Percentiles rank a stretch among this genome's conserved stretches.
Evolutionary conservation across 2,797 vertebrate genomes (phyloP).

Genomic region (Coregonus sp.): DNA sequence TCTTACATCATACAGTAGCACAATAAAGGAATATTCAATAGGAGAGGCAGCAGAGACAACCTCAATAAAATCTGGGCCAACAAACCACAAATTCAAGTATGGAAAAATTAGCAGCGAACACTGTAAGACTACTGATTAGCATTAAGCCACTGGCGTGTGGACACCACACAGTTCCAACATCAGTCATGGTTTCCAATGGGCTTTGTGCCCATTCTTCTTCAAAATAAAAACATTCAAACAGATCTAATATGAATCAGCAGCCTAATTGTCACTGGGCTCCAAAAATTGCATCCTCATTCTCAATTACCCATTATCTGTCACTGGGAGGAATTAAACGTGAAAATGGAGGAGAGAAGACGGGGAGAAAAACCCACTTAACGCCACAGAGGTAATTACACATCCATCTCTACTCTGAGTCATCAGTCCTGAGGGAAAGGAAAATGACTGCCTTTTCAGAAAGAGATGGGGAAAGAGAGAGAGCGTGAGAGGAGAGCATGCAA

Average conservation of each 20-base stretch:
- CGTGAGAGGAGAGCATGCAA: background rate
- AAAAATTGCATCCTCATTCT: background rate
- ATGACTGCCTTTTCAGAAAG: background rate
- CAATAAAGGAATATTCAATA: background rate
- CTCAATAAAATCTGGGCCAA: background rate
- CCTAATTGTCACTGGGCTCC: background rate
- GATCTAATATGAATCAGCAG: background rate
- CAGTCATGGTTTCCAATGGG: background rate
- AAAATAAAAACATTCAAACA: background rate
- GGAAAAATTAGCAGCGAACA: background rate
- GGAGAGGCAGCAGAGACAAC: background rate
- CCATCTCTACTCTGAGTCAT: slow-evolving; percentile 11
- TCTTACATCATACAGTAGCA: background rate
- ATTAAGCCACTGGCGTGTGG: background rate
- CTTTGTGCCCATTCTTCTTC: background rate
- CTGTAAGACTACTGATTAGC: background rate
- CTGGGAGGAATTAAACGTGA: slow-evolving; percentile 19
- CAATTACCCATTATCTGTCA: slow-evolving; percentile 5
- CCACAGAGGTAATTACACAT: slow-evolving; percentile 35
- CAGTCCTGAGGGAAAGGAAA: background rate
- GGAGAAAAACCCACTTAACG: slow-evolving; percentile 6
- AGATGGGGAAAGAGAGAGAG: slow-evolving; percentile 12
- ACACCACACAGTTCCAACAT: background rate
- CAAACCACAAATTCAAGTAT: background rate
- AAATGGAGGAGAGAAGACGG: slow-evolving; percentile 7